Percentiles rank a stretch among this genome's conserved stretches.
phyloP scores from a whole-genome alignment of 2,113 vertebrate species.

The Thunnus maccoyii region DNA sequence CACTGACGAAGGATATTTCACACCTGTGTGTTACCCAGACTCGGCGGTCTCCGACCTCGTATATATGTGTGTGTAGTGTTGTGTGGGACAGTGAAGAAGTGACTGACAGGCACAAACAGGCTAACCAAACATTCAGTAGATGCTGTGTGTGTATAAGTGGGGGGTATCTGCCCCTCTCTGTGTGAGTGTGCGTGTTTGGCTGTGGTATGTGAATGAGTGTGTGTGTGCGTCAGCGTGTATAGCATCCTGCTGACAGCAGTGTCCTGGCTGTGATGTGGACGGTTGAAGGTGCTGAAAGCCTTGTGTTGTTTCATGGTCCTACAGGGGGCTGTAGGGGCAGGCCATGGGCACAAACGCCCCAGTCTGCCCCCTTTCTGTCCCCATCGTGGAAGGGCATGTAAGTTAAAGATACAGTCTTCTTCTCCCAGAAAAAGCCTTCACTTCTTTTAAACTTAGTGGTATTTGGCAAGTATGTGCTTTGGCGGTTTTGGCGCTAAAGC shows the following conservation, averaged over 20 bases:
- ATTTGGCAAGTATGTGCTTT: background rate
- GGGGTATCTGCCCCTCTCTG: background rate
- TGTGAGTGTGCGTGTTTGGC: constrained; percentile 43
- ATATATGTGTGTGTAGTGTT: background rate
- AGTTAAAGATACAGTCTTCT: constrained; percentile 37
- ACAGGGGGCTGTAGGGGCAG: constrained; percentile 41
- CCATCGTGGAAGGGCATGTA: background rate
- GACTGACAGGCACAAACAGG: constrained; percentile 69
- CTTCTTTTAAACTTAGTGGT: constrained; percentile 8
- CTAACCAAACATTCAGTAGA: constrained; percentile 56
- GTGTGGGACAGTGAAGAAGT: constrained; percentile 48
- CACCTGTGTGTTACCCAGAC: constrained; percentile 26
- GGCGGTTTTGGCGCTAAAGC: background rate
- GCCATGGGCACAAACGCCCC: constrained; percentile 35
- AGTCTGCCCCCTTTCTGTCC: background rate
- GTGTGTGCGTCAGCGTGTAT: constrained; percentile 35
- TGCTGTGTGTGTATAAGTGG: constrained; percentile 19
- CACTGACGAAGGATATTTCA: constrained; percentile 31
- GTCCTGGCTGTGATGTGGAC: constrained; percentile 59
- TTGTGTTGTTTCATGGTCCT: constrained; percentile 55
- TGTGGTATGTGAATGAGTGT: constrained; percentile 29
- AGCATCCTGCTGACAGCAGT: constrained; percentile 54
- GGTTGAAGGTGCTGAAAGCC: constrained; percentile 68
- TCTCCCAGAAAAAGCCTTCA: background rate
- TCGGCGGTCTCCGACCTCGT: background rate